These are phyloP conservation scores for Morelia viridis DNA, from an alignment of 2,797 vertebrate genomes.

Conservation along the genomic window DNA sequence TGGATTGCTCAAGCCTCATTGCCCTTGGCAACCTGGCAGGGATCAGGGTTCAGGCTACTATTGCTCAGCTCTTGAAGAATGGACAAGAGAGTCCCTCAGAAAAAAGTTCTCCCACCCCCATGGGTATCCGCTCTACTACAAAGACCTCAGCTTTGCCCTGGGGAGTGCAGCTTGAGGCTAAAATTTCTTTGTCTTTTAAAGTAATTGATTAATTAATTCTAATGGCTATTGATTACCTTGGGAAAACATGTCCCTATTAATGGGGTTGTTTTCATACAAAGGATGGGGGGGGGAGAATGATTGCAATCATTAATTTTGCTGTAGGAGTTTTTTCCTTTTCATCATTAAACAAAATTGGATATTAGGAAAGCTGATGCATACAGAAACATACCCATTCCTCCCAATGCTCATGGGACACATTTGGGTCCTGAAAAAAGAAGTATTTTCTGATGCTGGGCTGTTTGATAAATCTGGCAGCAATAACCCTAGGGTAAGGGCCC, in stretches of 20 bases:
- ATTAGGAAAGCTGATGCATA: rapidly evolving
- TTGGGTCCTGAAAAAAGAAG: background rate
- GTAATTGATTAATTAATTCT: slow-evolving; percentile 76
- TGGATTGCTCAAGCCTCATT: slow-evolving; percentile 62
- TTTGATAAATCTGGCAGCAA: background rate
- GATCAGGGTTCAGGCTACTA: slow-evolving; percentile 54
- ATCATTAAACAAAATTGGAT: background rate
- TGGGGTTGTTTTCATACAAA: slow-evolving; percentile 61
- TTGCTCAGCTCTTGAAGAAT: slow-evolving; percentile 82
- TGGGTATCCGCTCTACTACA: slow-evolving; percentile 38
- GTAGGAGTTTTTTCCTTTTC: slow-evolving; percentile 39
- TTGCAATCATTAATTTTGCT: slow-evolving; percentile 58
- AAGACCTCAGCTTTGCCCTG: slow-evolving; percentile 51
- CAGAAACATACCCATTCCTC: too few relatives aligned
- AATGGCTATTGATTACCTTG: slow-evolving; percentile 74
- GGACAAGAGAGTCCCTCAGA: slow-evolving; percentile 75
- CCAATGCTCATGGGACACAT: too few relatives aligned
- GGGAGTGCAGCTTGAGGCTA: slow-evolving; percentile 64
- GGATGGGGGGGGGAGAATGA: slow-evolving; percentile 35
- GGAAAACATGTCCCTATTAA: slow-evolving; percentile 74
- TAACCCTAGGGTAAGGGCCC: background rate
- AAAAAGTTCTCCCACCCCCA: slow-evolving; percentile 67
- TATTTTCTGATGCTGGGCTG: background rate
- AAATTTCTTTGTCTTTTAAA: slow-evolving; percentile 75
- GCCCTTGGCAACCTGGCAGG: slow-evolving; percentile 68